These are phyloP conservation scores for Mesoligia furuncula DNA, from an alignment of 2,888 invertebrate species.

Conservation along the genomic window DNA sequence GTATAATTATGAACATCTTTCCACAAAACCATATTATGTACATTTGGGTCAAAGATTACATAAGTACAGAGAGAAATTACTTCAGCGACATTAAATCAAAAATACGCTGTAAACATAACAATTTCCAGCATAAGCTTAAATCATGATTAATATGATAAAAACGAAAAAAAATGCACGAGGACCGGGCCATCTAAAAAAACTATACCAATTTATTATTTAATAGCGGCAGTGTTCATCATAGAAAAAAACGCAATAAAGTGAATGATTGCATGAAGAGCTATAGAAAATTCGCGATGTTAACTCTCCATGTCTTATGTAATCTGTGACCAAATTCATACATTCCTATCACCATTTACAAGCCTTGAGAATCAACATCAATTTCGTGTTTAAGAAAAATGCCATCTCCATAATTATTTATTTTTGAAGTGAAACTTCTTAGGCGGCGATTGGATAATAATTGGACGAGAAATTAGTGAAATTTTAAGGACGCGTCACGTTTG, in stretches of 20 bases:
- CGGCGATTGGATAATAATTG: too few relatives aligned
- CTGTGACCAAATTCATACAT: slow-evolving; percentile 18
- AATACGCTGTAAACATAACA: not conserved
- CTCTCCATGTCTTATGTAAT: slow-evolving; percentile 22
- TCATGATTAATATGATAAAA: not conserved
- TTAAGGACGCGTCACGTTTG: too few relatives aligned
- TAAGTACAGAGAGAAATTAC: not conserved
- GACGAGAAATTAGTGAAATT: too few relatives aligned
- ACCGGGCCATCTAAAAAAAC: not conserved
- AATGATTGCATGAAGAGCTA: not conserved
- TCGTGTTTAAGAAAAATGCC: not conserved
- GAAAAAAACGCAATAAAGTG: not conserved
- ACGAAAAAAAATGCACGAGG: not conserved
- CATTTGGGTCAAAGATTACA: slow-evolving; percentile 12
- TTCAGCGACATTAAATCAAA: not conserved
- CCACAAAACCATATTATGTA: not conserved
- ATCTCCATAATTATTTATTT: not conserved
- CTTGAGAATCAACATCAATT: not conserved
- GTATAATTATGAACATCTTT: slow-evolving; percentile 10
- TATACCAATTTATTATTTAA: not conserved
- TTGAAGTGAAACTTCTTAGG: not conserved
- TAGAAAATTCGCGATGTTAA: not conserved
- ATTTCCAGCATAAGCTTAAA: not conserved
- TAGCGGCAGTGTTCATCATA: not conserved
- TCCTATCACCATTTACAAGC: not conserved